Conservation (phyloP, 2,797 vertebrate genomes). For the Tympanoctomys barrerae region DNA sequence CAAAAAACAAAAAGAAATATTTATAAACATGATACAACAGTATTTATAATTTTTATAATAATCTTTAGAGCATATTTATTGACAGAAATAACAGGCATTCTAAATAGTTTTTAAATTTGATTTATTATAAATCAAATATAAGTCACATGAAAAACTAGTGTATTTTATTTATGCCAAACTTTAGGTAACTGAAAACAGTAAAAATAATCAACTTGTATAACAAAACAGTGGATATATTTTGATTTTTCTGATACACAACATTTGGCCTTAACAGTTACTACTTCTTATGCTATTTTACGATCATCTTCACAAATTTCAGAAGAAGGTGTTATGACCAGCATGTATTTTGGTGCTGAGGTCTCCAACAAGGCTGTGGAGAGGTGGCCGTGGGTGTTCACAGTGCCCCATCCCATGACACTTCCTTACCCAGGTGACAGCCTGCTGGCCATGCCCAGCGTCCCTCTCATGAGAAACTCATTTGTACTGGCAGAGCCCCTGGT, state of each 20-base stretch:
- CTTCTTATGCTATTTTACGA: not conserved
- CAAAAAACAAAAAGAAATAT: no score
- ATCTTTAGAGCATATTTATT: constrained; percentile 50
- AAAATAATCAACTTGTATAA: constrained; percentile 2
- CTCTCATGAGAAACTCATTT: not conserved
- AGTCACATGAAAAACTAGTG: constrained; percentile 16
- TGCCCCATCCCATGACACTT: not conserved
- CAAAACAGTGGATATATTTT: not conserved
- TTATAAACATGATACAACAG: no score
- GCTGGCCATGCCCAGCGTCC: not conserved
- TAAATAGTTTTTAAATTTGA: constrained; percentile 45
- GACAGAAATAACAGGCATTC: constrained; percentile 7
- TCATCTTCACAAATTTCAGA: not conserved
- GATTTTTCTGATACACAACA: not conserved
- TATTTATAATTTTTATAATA: not conserved
- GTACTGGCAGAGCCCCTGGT: not conserved
- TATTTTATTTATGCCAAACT: not conserved
- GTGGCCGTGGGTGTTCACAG: not conserved
- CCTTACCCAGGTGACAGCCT: not conserved
- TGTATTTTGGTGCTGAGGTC: not conserved
- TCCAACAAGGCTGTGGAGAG: not conserved
- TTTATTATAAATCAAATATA: not conserved
- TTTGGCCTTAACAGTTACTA: not conserved
- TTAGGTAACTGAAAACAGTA: not conserved
- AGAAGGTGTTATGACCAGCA: not conserved